A percentile compares a stretch with the other conserved stretches of the same genome.
phyloP scores from a whole-genome alignment of 2,113 vertebrate genomes.

The Nerophis lumbriciformis region DNA sequence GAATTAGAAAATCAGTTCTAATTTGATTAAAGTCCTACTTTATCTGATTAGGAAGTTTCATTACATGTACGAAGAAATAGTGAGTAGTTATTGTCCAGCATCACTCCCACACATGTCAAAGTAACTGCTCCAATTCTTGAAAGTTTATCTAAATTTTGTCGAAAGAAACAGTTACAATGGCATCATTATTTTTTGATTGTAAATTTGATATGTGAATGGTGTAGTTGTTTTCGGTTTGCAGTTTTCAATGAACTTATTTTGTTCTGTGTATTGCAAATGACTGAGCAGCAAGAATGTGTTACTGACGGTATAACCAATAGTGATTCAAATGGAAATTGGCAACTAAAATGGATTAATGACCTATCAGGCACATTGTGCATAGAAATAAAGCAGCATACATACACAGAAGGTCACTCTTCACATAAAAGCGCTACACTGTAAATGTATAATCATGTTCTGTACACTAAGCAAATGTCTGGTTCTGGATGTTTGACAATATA shows the following conservation, averaged over 20 bases:
- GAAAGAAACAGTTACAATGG: not conserved
- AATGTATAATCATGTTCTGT: conserved; percentile 20
- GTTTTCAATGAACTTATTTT: not conserved
- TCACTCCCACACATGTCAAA: not conserved
- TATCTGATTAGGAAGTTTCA: conserved; percentile 37
- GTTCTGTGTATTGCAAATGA: no score
- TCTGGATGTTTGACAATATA: conserved; percentile 19
- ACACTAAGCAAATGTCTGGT: conserved; percentile 19
- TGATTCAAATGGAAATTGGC: conserved; percentile 16
- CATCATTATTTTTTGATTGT: not conserved
- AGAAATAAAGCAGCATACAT: conserved; percentile 21
- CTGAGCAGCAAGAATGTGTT: not conserved
- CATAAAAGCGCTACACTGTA: conserved; percentile 25
- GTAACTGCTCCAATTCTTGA: not conserved
- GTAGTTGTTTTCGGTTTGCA: not conserved
- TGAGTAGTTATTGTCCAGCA: not conserved
- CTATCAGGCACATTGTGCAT: no score
- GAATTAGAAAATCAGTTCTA: conserved; percentile 32
- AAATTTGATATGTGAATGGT: not conserved
- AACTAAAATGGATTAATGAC: not conserved
- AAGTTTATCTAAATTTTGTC: not conserved
- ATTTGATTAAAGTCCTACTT: conserved; percentile 45
- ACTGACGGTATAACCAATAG: not conserved
- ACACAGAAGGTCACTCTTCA: conserved; percentile 16
- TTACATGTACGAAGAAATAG: conserved; percentile 28